Base-by-base conservation (phyloP, 1,140 invertebrate genomes). In the Venturia canescens region DNA sequence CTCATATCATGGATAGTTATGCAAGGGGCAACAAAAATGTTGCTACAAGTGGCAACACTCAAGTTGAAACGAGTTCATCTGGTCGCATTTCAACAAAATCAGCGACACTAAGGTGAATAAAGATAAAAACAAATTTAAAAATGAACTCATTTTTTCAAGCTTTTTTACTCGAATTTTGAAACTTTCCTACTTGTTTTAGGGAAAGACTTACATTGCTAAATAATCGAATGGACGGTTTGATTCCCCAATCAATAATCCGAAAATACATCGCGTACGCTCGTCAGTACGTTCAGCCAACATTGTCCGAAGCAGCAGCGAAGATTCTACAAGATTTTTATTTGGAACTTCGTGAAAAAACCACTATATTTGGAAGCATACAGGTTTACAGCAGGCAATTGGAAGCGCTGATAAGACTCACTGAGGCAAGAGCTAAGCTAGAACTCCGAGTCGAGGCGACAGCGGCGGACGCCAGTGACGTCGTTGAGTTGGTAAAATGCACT, bases 261-360 rank as follows among this genome's bases (percentile, higher is more conserved):
- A 98, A 98, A 92, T 99, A 98, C 87, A 96, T 99, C 69, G 96
- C 96, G 0, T 99, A 98, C 92, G 97, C 98, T 0, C 94, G 95
- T 76, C 96, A 97, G 89, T 97, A 98, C 92, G 96, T 98, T 0
- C 94, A 96, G 84, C 97, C 98, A 16, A 94, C 94, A 87, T 91
- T 99, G 67, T 95, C 94, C 69, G 87, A 86, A 23, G 94, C 94
- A 70, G 97, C 98, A 21, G 94, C 94, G 6, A 89, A 92, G 79
- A 89, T 95, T 7, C 87, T 99, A 15, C 94, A 96, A 89, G 89
- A 95, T 9, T 98, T 97, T 92, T 99, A 98, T 89, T 90, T 98
- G 23, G 93, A 96, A 81, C 92, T 99, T 50, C 92, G 97, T 27
- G 92, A 93, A 85, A 93, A 94, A 78, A 95, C 95, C 88, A 93